Base-by-base conservation (phyloP, 2,797 vertebrate genomes). In the Hydrocynus forskahlii region DNA sequence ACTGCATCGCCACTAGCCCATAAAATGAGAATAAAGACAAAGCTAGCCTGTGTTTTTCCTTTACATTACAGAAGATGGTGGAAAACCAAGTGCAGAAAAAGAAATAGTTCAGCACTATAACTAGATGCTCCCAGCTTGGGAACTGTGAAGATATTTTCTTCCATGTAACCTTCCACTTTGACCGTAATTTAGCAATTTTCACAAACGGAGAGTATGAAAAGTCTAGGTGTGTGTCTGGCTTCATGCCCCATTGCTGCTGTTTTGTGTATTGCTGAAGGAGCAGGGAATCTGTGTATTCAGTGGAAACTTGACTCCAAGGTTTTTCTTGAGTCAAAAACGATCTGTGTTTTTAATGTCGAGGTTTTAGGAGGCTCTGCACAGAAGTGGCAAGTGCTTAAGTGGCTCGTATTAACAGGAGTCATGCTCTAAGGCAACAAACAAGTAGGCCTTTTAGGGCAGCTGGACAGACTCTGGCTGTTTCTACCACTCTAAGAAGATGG, bases 381-480 rank as follows among this genome's bases (percentile, higher is more conserved):
- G 80, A 86, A 85, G 80, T 72, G 76, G 78, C 63, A 40, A 81
- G 79, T 83, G 79, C 74, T 83, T 87, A 87, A 88, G 85, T 87
- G 85, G 76, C 80, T 38, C 55, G 64, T 83, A 85, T 85, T 85
- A 87, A 85, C 82, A 75, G 78, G 76, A 81, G 76, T 85, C 79
- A 79, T 79, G 62, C 79, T 81, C 76, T 83, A 83, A 81, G 63
- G 55, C 75, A 87, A 87, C 84, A 86, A 88, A 89, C 88, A 89
- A 88, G 85, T 66, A 66, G 73, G 80, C 83, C 86, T 89, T 88
- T 88, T 86, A 88, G 81, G 74, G 57, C 68, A 29, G 80, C 79
- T 81, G 80, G 75, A 87, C 88, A 87, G 85, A 86, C 85, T 86
- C 80, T 70, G 83, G 81, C 82, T 88, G 87, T 88, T 86, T 84